phyloP scores from a whole-genome alignment of 92 coral and sea anemone genomes.

The Paramuricea clavata region DNA sequence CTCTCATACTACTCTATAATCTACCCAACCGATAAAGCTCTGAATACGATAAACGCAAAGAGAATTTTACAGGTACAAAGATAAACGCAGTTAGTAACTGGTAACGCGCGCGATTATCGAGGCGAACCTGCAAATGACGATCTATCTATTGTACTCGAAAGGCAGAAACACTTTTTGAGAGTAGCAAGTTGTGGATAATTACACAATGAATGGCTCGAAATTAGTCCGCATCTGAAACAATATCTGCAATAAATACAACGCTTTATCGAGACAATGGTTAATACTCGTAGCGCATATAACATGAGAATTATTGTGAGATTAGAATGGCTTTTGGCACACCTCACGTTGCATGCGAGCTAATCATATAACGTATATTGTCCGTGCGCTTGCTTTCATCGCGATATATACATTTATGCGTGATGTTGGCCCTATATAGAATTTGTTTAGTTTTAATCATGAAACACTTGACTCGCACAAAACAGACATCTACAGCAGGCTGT shows the following conservation, averaged over 20 bases:
- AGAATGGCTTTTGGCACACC: conserved; percentile 11
- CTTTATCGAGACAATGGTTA: conserved; percentile 19
- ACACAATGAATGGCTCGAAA: conserved; percentile 30
- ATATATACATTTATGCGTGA: conserved; percentile 25
- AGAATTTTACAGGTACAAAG: conserved; percentile 13
- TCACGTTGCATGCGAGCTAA: neutral
- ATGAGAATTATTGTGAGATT: conserved; percentile 3
- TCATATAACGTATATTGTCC: neutral
- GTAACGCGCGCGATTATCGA: conserved; percentile 25
- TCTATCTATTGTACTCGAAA: neutral
- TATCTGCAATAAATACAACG: conserved; percentile 31
- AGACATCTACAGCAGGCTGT: neutral
- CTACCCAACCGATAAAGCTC: neutral
- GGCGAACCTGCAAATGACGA: neutral
- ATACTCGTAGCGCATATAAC: conserved; percentile 8
- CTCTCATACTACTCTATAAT: conserved; percentile 18
- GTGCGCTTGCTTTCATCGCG: neutral
- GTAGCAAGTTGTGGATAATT: conserved; percentile 37
- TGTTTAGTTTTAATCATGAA: conserved; percentile 27
- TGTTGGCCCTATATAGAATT: conserved; percentile 3
- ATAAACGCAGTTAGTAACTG: conserved; percentile 1
- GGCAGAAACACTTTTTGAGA: neutral
- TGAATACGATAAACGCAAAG: conserved; percentile 1
- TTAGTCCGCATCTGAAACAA: conserved; percentile 23
- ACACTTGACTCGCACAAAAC: neutral